Base-by-base conservation (phyloP, 2,888 invertebrate species). In the Tachina fera region DNA sequence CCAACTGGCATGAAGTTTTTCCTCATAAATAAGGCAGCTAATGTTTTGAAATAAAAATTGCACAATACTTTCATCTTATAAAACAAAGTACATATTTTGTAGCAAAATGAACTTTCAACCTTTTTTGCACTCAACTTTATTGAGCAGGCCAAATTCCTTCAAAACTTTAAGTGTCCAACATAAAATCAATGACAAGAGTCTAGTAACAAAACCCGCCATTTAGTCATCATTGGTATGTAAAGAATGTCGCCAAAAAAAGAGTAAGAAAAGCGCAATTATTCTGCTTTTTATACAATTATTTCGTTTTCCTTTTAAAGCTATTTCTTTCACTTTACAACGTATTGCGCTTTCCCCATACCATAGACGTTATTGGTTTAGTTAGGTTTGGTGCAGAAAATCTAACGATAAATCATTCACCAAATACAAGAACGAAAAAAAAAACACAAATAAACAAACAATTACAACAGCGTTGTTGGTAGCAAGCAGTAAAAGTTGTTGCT, bases 381-480 rank as follows among this genome's bases (percentile, higher is more conserved):
- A 43, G 19, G n/a, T 65, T 67, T 80, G n/a, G 68, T 70, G 65
- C 60, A 75, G 47, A 68, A 68, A 58, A 51, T 74, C 75, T 51
- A 75, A 71, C 82, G 45, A 85, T 85, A 82, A 82, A 85, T 85
- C 85, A 85, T 82, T 82, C 56, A 74, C 51, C 81, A 85, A 85
- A 65, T 81, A 74, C 75, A 53, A 75, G 56, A 82, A 75, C 3
- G 31, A 31, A 31, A 31, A 6, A 31, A 31, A 31, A 31, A 31
- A 31, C 31, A 31, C 31, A 5, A 16, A 51, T 43, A 75, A 83
- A 78, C 70, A 78, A 31, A 82, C 78, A 81, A 56, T 58, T 58
- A 65, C 82, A 83, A 43, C 11, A 49, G n/a, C n/a, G 31, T 2
- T 61, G 31, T 2, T 61, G 43, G n/a, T 49, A 61, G 4, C 60